Evolutionary conservation across 2,113 vertebrate genomes (phyloP).

Genomic region (Paramisgurnus dabryanus): DNA sequence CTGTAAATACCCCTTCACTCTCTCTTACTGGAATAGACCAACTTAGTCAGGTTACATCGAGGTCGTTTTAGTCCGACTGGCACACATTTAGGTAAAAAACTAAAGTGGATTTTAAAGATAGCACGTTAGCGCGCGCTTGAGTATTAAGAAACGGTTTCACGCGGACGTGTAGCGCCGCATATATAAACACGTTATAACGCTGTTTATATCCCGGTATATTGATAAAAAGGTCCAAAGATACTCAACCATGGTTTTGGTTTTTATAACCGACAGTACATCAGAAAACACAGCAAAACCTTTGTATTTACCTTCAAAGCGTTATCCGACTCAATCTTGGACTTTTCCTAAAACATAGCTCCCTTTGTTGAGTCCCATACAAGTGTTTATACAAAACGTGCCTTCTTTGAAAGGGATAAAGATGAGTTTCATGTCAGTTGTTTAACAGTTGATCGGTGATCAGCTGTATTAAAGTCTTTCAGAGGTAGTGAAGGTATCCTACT

Average conservation of each 20-base stretch:
- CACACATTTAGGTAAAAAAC: background rate
- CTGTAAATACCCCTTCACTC: constrained; percentile 38
- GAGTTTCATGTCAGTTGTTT: constrained; percentile 36
- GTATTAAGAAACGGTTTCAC: background rate
- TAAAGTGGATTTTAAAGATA: background rate
- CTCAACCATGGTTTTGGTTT: background rate
- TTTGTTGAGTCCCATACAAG: constrained; percentile 15
- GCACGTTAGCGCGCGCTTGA: background rate
- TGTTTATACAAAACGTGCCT: background rate
- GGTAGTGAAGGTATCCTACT: constrained; percentile 43
- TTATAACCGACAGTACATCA: background rate
- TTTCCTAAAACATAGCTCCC: constrained; percentile 32
- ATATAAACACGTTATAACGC: background rate
- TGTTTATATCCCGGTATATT: background rate
- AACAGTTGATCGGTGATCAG: constrained; percentile 39
- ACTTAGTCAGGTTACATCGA: constrained; percentile 13
- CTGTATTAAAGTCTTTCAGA: constrained; percentile 37
- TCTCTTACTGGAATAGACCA: constrained; percentile 19
- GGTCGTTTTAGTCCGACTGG: background rate
- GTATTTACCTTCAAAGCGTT: constrained; percentile 53
- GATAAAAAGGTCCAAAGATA: background rate
- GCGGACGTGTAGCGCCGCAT: background rate
- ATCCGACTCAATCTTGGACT: constrained; percentile 42
- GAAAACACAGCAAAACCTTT: constrained; percentile 14
- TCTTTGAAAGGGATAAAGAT: constrained; percentile 17